A percentile compares a stretch with the other conserved stretches of the same genome.
Conservation (phyloP, 2,797 vertebrate species). For the Sebastes kiyomatsui region DNA sequence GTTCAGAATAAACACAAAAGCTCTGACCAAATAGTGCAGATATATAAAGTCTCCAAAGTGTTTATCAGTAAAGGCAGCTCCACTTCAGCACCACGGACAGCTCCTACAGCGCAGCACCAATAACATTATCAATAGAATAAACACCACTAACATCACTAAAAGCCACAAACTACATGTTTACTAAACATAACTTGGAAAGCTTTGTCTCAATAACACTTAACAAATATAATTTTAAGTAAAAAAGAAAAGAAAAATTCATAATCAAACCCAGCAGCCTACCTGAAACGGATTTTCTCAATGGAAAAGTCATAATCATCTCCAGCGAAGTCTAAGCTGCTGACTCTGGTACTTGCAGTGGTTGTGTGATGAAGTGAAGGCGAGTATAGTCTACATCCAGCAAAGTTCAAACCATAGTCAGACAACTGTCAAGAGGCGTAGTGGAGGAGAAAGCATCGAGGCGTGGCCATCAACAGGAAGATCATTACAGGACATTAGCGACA, state of each 20-base stretch:
- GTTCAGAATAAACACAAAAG: not conserved
- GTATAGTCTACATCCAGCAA: constrained; percentile 81
- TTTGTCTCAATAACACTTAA: not conserved
- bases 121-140: not conserved
- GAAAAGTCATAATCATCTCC: constrained; percentile 90
- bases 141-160: fast-evolving
- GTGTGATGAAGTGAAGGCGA: constrained; percentile 59
- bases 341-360: constrained; percentile 28
- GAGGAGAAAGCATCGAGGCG: constrained; percentile 90
- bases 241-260: not conserved
- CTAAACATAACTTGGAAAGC: not conserved
- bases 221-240: not conserved
- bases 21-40: not conserved
- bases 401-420: constrained; percentile 94
- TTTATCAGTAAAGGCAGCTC: not conserved
- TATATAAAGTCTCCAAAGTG: not conserved
- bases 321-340: constrained; percentile 36
- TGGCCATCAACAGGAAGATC: constrained; percentile 93
- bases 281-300: constrained; percentile 93
- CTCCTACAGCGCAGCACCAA: not conserved
- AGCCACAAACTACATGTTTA: not conserved
- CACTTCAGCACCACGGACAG: constrained; percentile 83
- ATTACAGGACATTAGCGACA: constrained; percentile 99
- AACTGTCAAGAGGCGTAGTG: constrained; percentile 89
- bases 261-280: constrained; percentile 84